These are phyloP conservation scores for Lacanobia wlatinum DNA, from an alignment of 2,888 invertebrate genomes.

Conservation along the genomic window DNA sequence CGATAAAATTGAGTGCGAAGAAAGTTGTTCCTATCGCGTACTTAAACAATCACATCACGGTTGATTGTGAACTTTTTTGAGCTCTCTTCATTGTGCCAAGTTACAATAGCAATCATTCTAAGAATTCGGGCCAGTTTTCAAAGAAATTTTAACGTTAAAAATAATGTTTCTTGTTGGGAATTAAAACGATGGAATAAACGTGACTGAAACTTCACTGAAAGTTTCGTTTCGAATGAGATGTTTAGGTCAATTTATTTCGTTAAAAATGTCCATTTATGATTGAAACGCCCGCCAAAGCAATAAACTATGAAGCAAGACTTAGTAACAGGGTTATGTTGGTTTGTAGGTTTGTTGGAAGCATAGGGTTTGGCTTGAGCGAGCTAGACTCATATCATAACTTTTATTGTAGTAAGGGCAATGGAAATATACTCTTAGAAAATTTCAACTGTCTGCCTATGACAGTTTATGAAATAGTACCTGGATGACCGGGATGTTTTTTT, in stretches of 20 bases:
- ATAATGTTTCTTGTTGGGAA: slow-evolving; percentile 47
- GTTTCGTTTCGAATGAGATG: not conserved
- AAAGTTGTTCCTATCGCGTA: slow-evolving; percentile 53
- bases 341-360: too few species aligned
- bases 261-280: too few species aligned
- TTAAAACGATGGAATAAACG: slow-evolving; percentile 52
- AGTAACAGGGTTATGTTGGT: not conserved
- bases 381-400: too few species aligned
- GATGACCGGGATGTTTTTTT: too few species aligned
- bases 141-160: slow-evolving; percentile 28
- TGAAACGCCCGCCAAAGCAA: not conserved
- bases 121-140: slow-evolving; percentile 34
- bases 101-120: slow-evolving; percentile 56
- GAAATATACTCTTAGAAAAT: too few species aligned
- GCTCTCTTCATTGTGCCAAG: slow-evolving; percentile 50
- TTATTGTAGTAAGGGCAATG: too few species aligned
- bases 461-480: too few species aligned
- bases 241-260: not conserved
- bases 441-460: too few species aligned
- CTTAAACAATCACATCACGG: slow-evolving; percentile 64
- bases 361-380: too few species aligned
- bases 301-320: not conserved
- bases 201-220: slow-evolving; percentile 41
- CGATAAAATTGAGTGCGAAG: slow-evolving; percentile 46
- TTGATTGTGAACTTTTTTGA: slow-evolving; percentile 61